Evolutionary conservation across 1,140 invertebrate genomes (phyloP), one percentile per base, ranked within the genome.

Genomic region (Magallana gigas): DNA sequence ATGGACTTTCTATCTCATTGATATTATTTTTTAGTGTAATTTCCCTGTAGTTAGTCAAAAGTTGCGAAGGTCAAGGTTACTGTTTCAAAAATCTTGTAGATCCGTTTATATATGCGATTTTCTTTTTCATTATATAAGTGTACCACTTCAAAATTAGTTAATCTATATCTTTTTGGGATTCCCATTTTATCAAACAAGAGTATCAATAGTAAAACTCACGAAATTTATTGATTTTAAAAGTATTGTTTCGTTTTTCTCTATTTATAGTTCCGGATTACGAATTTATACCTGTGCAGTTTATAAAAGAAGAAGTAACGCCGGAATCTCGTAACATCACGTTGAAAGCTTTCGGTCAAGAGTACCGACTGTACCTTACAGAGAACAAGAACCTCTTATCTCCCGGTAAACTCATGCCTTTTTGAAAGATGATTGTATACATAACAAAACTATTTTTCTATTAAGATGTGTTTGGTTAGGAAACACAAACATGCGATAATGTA

Each of bases 301-400:
- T 64, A n/a, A n/a, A 36, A 57, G 58, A 82, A 18, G 18, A 14
- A 29, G 23, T 29, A 76, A 76, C 18, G 16, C 36, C 68, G n/a
- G 83, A 83, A 64, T 57, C 60, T 7, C 59, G 62, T 57, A 58
- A 80, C 7, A 89, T 87, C 76, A 71, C 68, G 16, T 12, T 91
- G 16, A 83, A 68, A 60, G 90, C 87, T 7, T 88, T 91, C 60
- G 88, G 88, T n/a, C 84, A 90, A 23, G 81, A 89, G 36, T 88
- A 88, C 71, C 87, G 76, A 12, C 83, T 91, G n/a, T n/a, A 88
- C 71, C 84, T 91, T 5, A 29, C 62, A 59, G 85, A 76, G 80
- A 89, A 89, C 48, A 82, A 83, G 14, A 57, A 88, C 12, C 87
- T 91, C 11, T 81, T 88, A 29, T 85, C 88, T 11, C 88, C 90